A percentile compares a stretch with the other conserved stretches of the same genome.
Evolutionary conservation across 2,888 invertebrate genomes (phyloP).

Genomic region (Invenusta paracnida): DNA sequence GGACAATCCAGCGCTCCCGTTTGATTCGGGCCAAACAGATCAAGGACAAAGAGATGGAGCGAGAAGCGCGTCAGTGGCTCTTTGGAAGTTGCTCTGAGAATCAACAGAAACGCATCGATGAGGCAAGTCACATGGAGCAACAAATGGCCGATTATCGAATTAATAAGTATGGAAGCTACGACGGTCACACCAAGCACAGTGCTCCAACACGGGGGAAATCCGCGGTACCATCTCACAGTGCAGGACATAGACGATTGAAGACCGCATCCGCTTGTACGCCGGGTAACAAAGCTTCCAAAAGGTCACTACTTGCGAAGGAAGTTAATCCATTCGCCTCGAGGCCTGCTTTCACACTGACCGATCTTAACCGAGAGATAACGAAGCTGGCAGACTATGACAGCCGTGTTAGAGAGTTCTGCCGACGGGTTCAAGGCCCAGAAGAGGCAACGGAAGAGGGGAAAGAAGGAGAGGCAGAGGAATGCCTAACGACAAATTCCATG

Average conservation of each 20-base stretch:
- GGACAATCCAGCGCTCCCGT: background rate
- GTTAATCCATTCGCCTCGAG: background rate
- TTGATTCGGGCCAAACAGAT: background rate
- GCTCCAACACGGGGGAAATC: no score
- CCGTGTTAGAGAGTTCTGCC: background rate
- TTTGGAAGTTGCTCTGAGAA: background rate
- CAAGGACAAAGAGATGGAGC: background rate
- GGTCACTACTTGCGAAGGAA: background rate
- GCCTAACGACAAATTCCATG: no score
- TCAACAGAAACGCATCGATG: background rate
- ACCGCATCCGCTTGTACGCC: no score
- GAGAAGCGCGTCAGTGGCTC: background rate
- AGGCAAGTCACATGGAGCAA: background rate
- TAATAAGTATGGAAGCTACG: background rate
- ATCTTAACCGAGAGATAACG: background rate
- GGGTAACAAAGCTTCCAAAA: background rate
- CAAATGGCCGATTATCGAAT: background rate
- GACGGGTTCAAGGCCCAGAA: background rate
- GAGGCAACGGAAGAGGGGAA: background rate
- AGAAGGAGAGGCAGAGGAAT: background rate
- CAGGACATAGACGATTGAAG: background rate
- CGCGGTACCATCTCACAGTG: no score
- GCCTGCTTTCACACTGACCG: background rate
- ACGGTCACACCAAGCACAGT: background rate
- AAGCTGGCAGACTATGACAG: background rate